Evolutionary conservation across 2,113 vertebrate species (phyloP).

Genomic region (Leptobrachium leishanense): DNA sequence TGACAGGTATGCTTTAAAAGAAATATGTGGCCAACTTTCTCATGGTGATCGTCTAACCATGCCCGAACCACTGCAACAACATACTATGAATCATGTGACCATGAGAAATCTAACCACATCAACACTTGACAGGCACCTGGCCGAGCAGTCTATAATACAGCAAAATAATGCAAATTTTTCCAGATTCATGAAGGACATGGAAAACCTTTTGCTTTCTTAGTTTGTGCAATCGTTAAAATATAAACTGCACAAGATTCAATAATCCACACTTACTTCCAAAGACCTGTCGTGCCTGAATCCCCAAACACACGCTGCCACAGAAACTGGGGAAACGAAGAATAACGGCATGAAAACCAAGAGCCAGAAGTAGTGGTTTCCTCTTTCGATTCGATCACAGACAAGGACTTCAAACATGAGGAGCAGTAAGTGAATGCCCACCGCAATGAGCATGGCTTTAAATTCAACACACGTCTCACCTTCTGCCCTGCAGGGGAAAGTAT

Average conservation of each 20-base stretch:
- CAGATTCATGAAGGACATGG: neutral
- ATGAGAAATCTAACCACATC: too few relatives aligned
- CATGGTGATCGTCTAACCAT: too few relatives aligned
- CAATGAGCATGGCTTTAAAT: conserved; percentile 97
- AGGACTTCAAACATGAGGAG: conserved; percentile 96
- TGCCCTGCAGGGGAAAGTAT: conserved; percentile 69
- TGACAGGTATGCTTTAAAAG: too few relatives aligned
- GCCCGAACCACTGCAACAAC: too few relatives aligned
- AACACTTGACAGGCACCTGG: too few relatives aligned
- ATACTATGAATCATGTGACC: too few relatives aligned
- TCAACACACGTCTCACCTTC: conserved; percentile 98
- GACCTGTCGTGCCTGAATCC: conserved; percentile 96
- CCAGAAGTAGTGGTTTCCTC: conserved; percentile 86
- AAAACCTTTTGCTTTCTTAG: neutral
- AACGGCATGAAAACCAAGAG: conserved; percentile 97
- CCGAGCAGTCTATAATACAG: neutral
- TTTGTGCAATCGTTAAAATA: neutral
- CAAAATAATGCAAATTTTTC: neutral
- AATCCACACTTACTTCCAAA: conserved; percentile 77
- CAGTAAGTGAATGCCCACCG: conserved; percentile 92
- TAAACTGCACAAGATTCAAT: too few relatives aligned
- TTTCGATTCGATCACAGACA: conserved; percentile 89
- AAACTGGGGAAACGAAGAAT: conserved; percentile 96
- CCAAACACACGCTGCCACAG: conserved; percentile 96
- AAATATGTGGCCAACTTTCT: too few relatives aligned